Evolutionary conservation across 2,888 invertebrate genomes (phyloP).

Genomic region (Drosophila antonietae): DNA sequence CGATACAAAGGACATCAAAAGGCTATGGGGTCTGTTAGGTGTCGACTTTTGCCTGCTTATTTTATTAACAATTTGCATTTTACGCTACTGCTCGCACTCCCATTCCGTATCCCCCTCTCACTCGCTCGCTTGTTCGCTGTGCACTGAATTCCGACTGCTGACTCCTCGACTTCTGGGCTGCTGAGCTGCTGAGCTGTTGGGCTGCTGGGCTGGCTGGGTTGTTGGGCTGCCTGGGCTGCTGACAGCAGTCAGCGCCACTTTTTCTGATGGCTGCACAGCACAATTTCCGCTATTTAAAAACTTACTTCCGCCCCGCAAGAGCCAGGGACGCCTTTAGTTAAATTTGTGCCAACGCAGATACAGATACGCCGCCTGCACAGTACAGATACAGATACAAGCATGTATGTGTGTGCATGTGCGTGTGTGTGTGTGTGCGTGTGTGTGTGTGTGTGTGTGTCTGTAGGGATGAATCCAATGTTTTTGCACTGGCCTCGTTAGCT

Average conservation of each 20-base stretch:
- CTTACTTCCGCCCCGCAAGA: conserved; percentile 63
- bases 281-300: conserved; percentile 79
- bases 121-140: neutral
- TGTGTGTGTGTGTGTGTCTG: conserved; percentile 4
- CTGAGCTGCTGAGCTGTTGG: conserved; percentile 7
- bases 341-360: conserved; percentile 53
- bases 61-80: conserved; percentile 70
- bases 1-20: conserved; percentile 5
- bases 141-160: conserved; percentile 23
- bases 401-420: neutral
- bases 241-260: conserved; percentile 59
- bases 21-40: conserved; percentile 1
- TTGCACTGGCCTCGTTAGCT: conserved; percentile 49
- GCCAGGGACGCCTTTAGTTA: conserved; percentile 44
- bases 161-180: conserved; percentile 15
- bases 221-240: conserved; percentile 33
- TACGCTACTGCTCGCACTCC: conserved; percentile 16
- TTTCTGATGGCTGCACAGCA: conserved; percentile 78
- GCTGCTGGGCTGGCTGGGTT: conserved; percentile 52
- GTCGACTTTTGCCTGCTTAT: conserved; percentile 42
- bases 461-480: conserved; percentile 31
- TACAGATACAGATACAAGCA: conserved; percentile 16
- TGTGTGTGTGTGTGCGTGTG: neutral
- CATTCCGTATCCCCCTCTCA: neutral
- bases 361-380: conserved; percentile 20